phyloP scores from a whole-genome alignment of 1,140 invertebrate species.

The Diplogasteroides magnus region DNA sequence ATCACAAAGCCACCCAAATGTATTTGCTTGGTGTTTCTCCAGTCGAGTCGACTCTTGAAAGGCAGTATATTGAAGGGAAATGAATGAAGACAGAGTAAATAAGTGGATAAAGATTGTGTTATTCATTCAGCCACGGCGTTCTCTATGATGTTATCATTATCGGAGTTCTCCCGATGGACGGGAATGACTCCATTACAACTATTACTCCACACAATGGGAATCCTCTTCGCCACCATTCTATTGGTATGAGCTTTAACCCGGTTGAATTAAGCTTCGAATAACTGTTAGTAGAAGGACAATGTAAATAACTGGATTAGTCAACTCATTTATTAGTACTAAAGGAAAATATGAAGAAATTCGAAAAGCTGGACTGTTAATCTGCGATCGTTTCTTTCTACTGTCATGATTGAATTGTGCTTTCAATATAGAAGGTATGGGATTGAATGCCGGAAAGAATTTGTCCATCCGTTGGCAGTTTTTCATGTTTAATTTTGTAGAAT shows the following conservation, averaged over 20 bases:
- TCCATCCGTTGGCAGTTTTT: neutral
- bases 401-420: too few relatives aligned
- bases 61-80: too few relatives aligned
- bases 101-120: neutral
- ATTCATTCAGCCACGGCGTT: neutral
- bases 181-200: neutral
- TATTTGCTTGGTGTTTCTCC: too few relatives aligned
- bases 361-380: neutral
- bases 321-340: neutral
- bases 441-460: too few relatives aligned
- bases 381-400: too few relatives aligned
- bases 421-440: too few relatives aligned
- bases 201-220: neutral
- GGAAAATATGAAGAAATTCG: neutral
- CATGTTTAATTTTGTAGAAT: neutral
- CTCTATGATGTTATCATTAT: neutral
- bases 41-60: too few relatives aligned
- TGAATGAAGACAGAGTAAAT: too few relatives aligned
- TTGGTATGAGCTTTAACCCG: neutral
- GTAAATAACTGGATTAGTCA: neutral
- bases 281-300: too few relatives aligned
- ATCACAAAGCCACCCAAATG: too few relatives aligned
- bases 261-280: too few relatives aligned
- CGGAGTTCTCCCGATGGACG: neutral
- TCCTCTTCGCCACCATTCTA: neutral